A percentile compares a stretch with the other conserved stretches of the same genome.
Evolutionary conservation across 2,113 vertebrate species (phyloP).

Genomic region (Spea bombifrons): DNA sequence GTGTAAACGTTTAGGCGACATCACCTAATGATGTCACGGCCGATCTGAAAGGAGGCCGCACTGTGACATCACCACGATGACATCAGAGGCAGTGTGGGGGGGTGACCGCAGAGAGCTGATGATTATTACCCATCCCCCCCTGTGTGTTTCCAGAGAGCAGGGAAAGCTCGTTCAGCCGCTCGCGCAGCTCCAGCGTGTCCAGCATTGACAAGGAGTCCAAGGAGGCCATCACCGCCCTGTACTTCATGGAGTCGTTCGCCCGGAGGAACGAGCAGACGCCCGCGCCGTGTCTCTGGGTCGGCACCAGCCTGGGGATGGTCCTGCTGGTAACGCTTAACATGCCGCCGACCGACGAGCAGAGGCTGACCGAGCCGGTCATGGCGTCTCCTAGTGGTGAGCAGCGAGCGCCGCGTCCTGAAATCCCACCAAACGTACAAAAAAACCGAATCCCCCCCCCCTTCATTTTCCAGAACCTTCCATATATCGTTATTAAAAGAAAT

Average conservation of each 20-base stretch:
- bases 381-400: conserved; percentile 84
- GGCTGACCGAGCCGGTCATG: conserved; percentile 80
- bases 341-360: conserved; percentile 80
- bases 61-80: neutral
- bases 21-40: neutral
- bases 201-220: conserved; percentile 96
- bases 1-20: too few species aligned
- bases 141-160: conserved; percentile 74
- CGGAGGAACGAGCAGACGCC: conserved; percentile 77
- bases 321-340: conserved; percentile 86
- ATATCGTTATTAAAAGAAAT: too few species aligned
- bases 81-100: neutral
- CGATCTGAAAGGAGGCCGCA: too few species aligned
- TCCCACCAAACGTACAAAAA: too few species aligned
- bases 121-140: neutral
- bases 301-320: conserved; percentile 90
- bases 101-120: neutral
- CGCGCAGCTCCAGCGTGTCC: conserved; percentile 94
- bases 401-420: too few species aligned
- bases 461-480: too few species aligned
- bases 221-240: conserved; percentile 87
- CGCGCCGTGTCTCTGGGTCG: conserved; percentile 91
- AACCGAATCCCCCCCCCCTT: too few species aligned
- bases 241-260: conserved; percentile 88
- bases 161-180: conserved; percentile 94